These are phyloP conservation scores for Teinopalpus imperialis DNA, from an alignment of 2,888 invertebrate species.

Conservation along the genomic window DNA sequence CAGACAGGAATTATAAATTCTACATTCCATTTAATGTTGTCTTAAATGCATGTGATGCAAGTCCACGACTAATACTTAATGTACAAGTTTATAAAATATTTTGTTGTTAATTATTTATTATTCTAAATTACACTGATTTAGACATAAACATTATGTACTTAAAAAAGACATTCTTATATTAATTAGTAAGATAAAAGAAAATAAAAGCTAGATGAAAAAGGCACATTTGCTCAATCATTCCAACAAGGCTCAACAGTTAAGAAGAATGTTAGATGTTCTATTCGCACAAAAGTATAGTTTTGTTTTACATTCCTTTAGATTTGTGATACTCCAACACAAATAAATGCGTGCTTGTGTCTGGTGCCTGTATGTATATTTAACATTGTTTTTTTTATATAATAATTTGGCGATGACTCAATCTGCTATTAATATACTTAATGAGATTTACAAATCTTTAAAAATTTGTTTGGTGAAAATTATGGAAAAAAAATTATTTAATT, in stretches of 20 bases:
- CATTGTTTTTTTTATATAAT: slow-evolving; percentile 32
- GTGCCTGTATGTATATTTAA: slow-evolving; percentile 44
- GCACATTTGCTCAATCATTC: slow-evolving; percentile 63
- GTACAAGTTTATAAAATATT: slow-evolving; percentile 40
- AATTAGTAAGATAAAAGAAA: slow-evolving; percentile 40
- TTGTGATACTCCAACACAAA: slow-evolving; percentile 40
- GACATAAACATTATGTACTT: slow-evolving; percentile 37
- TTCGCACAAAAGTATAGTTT: slow-evolving; percentile 69
- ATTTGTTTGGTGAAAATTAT: background rate
- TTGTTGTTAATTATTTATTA: slow-evolving; percentile 50
- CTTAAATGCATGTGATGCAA: slow-evolving; percentile 75
- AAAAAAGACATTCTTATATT: slow-evolving; percentile 42
- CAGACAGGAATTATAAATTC: slow-evolving; percentile 78
- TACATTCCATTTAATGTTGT: slow-evolving; percentile 76
- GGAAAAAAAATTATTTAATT: too few species aligned
- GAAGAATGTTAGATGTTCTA: slow-evolving; percentile 47
- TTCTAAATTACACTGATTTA: slow-evolving; percentile 49
- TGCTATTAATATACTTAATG: slow-evolving; percentile 9
- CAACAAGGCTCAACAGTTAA: slow-evolving; percentile 59
- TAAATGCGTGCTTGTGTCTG: slow-evolving; percentile 55
- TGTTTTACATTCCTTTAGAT: slow-evolving; percentile 32
- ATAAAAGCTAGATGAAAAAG: slow-evolving; percentile 33
- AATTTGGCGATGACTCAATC: slow-evolving; percentile 16
- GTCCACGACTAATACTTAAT: slow-evolving; percentile 76
- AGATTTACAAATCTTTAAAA: background rate